Conservation (phyloP, 2,113 vertebrate genomes). For the Menura novaehollandiae region DNA sequence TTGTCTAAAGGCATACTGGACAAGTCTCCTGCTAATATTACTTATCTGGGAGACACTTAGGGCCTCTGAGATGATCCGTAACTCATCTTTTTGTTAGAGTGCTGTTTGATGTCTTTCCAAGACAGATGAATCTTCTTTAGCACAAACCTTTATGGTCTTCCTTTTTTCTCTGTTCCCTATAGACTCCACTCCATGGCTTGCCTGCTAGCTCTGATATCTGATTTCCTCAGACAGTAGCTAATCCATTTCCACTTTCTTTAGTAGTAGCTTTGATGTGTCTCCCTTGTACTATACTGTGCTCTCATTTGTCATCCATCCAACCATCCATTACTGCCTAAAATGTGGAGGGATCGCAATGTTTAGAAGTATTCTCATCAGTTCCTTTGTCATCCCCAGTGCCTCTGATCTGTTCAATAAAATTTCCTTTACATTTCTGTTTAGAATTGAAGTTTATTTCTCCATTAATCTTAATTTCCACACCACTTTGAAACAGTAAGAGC, state of each 20-base stretch:
- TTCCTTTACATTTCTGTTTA: background rate
- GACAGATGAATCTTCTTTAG: background rate
- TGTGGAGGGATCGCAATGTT: background rate
- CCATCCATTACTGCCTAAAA: background rate
- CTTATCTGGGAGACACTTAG: background rate
- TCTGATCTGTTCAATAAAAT: background rate
- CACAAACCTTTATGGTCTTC: background rate
- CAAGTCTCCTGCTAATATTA: background rate
- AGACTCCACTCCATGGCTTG: background rate
- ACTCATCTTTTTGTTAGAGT: background rate
- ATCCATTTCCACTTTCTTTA: constrained; percentile 19
- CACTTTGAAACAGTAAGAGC: background rate
- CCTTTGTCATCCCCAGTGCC: background rate
- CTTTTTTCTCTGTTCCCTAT: background rate
- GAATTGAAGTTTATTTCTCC: background rate
- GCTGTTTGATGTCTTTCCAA: background rate
- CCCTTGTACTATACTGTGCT: background rate
- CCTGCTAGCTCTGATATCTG: background rate
- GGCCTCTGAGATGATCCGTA: background rate
- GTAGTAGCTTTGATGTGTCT: background rate
- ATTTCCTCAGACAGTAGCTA: background rate
- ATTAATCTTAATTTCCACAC: background rate
- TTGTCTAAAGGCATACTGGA: background rate
- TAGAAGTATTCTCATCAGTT: background rate
- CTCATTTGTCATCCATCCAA: background rate